These are phyloP conservation scores for Proterorhinus semilunaris DNA, from an alignment of 2,113 vertebrate genomes.

Conservation along the genomic window DNA sequence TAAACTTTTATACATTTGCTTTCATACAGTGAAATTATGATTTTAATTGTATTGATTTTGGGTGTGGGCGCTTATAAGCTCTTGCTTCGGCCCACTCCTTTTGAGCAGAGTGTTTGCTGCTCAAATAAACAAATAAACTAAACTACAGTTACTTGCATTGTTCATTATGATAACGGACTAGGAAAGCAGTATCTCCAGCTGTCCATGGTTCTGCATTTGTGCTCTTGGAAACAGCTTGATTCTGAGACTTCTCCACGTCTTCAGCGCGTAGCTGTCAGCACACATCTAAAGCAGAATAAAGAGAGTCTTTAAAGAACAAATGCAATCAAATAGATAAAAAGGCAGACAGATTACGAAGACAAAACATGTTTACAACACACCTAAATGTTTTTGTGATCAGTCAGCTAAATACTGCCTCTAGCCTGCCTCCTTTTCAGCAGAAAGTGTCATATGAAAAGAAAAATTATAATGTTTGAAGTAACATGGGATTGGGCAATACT, in stretches of 20 bases:
- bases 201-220: constrained; percentile 10
- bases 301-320: constrained; percentile 35
- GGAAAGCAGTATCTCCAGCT: constrained; percentile 5
- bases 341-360: constrained; percentile 20
- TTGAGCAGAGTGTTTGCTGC: too few relatives aligned
- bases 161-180: not conserved
- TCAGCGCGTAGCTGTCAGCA: constrained; percentile 39
- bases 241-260: constrained; percentile 25
- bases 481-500: not conserved
- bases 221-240: constrained; percentile 5
- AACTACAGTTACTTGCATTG: not conserved
- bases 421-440: not conserved
- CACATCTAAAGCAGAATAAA: constrained; percentile 40
- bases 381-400: constrained; percentile 9
- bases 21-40: too few relatives aligned
- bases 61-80: too few relatives aligned
- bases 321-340: constrained; percentile 41
- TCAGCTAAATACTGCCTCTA: not conserved
- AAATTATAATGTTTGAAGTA: not conserved
- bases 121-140: too few relatives aligned
- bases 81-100: too few relatives aligned
- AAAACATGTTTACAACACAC: constrained; percentile 10
- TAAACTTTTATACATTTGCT: not conserved
- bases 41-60: too few relatives aligned
- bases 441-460: not conserved